Conservation (phyloP, 2,888 invertebrate genomes). For the Agriopis leucophaearia region DNA sequence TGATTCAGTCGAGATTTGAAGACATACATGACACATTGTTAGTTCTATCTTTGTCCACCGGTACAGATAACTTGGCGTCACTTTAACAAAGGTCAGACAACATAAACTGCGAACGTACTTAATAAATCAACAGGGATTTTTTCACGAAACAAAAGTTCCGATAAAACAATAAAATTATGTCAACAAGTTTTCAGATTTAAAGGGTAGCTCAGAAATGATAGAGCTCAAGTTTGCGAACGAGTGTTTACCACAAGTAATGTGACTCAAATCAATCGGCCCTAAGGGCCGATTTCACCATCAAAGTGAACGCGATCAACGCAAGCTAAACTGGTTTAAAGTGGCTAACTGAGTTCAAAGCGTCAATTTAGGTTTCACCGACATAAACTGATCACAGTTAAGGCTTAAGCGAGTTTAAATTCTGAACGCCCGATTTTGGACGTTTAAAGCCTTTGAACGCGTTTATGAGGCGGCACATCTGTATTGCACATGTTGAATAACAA, state of each 20-base stretch:
- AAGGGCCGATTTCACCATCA: too few relatives aligned
- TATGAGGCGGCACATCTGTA: too few relatives aligned
- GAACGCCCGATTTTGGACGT: too few relatives aligned
- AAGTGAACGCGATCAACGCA: too few relatives aligned
- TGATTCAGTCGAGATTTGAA: too few relatives aligned
- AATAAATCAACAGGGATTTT: slow-evolving; percentile 44
- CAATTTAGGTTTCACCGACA: too few relatives aligned
- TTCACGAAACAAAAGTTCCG: slow-evolving; percentile 40
- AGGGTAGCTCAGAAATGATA: slow-evolving; percentile 29
- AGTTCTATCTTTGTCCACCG: slow-evolving; percentile 1
- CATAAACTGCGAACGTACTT: slow-evolving; percentile 41
- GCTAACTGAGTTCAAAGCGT: too few relatives aligned
- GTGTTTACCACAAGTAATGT: neutral
- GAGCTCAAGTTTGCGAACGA: slow-evolving; percentile 14
- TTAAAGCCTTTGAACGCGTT: too few relatives aligned
- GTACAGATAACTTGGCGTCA: neutral
- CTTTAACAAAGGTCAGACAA: slow-evolving; percentile 37
- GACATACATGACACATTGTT: neutral
- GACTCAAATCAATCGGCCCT: neutral
- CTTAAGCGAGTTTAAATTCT: too few relatives aligned
- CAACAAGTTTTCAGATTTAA: slow-evolving; percentile 45
- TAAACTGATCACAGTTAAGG: too few relatives aligned
- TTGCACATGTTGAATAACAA: too few relatives aligned
- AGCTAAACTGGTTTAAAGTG: too few relatives aligned
- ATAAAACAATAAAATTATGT: slow-evolving; percentile 47